A percentile compares a stretch with the other conserved stretches of the same genome.
Conservation (phyloP, 2,797 vertebrate genomes). For the Poeciliopsis presidionis region DNA sequence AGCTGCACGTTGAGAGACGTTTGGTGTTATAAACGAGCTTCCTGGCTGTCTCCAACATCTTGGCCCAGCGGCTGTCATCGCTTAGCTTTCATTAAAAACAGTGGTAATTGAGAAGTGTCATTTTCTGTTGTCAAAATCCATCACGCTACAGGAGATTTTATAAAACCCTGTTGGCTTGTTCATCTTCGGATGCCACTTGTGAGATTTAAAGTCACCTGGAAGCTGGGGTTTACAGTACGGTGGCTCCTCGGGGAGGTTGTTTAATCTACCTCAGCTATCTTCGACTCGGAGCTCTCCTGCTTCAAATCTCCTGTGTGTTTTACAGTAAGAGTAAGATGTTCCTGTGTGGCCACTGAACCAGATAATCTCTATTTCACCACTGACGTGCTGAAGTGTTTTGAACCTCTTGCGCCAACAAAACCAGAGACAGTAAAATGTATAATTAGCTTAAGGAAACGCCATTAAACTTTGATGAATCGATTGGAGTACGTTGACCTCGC, state of each 20-base stretch:
- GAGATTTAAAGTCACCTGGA: constrained; percentile 54
- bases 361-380: constrained; percentile 15
- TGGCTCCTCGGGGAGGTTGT: constrained; percentile 28
- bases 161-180: constrained; percentile 30
- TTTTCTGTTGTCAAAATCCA: constrained; percentile 51
- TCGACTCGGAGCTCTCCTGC: constrained; percentile 31
- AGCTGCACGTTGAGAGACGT: neutral
- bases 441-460: neutral
- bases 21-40: constrained; percentile 10
- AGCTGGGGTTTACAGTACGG: constrained; percentile 29
- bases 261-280: constrained; percentile 42
- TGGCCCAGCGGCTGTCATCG: constrained; percentile 32
- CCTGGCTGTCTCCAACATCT: constrained; percentile 22
- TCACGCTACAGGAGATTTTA: constrained; percentile 41
- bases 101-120: constrained; percentile 43
- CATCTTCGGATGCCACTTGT: constrained; percentile 26
- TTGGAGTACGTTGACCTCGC: neutral
- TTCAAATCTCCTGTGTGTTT: constrained; percentile 43
- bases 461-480: neutral
- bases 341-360: constrained; percentile 30
- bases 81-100: constrained; percentile 43
- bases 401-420: neutral
- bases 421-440: neutral
- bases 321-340: constrained; percentile 46
- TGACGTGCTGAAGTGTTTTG: neutral